A percentile compares a stretch with the other conserved stretches of the same genome.
These are phyloP conservation scores for Ondatra zibethicus DNA, from an alignment of 2,113 vertebrate species.

Conservation along the genomic window DNA sequence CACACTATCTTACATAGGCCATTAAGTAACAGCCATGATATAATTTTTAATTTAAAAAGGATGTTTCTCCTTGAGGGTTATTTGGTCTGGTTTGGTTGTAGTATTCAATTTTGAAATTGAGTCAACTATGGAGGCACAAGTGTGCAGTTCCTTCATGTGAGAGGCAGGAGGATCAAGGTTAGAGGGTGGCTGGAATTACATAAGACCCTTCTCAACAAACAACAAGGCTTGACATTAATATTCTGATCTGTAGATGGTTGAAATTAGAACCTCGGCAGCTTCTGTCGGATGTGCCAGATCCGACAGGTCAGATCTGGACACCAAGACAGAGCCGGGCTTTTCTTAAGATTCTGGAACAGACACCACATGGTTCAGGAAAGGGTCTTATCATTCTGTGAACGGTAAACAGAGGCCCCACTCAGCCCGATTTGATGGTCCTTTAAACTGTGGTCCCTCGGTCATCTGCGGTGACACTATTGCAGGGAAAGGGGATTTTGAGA, in stretches of 20 bases:
- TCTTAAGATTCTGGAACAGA: not conserved
- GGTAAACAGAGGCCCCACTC: not conserved
- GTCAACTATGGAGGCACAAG: not conserved
- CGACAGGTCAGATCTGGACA: too few relatives aligned
- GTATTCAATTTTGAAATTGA: not conserved
- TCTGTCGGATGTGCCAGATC: not conserved
- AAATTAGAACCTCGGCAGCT: not conserved
- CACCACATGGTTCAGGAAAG: not conserved
- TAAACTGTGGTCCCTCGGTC: not conserved
- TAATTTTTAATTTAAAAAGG: constrained; percentile 7
- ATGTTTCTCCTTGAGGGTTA: not conserved
- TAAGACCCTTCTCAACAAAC: not conserved
- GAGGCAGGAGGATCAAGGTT: not conserved
- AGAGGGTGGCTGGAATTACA: not conserved
- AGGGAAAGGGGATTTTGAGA: not conserved
- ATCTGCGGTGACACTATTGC: not conserved
- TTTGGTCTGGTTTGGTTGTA: constrained; percentile 7
- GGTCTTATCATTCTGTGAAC: not conserved
- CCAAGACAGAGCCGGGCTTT: not conserved
- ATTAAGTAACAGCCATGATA: constrained; percentile 11
- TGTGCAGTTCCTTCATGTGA: not conserved
- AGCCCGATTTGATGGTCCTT: accelerated
- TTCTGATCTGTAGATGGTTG: not conserved
- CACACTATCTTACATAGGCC: not conserved
- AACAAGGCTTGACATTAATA: not conserved